Evolutionary conservation across 2,113 vertebrate species (phyloP), one percentile per base, ranked within the genome.

Genomic region (Alosa alosa): DNA sequence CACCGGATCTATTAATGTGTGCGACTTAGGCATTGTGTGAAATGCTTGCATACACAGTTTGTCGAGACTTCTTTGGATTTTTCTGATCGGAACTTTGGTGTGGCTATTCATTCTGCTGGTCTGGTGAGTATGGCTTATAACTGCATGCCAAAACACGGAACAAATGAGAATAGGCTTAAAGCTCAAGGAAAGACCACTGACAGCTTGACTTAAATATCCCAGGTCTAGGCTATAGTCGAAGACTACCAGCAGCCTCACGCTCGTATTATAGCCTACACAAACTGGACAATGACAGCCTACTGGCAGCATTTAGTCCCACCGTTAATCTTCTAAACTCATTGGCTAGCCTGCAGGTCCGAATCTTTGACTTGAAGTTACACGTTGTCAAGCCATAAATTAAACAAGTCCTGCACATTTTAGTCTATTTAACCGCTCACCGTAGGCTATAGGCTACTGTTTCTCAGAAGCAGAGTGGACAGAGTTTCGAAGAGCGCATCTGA

Each of bases 1-100:
- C 25, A 72, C 3, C n/a, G 64, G 64, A 72, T 31, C 31, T 31
- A 72, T 64, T 64, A 0, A 64, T 72, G 46, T 11, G 88, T 81
- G 86, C 82, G 84, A 88, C 68, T 81, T 44, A 13, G 2, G 10
- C 64, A 36, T 82, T 85, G 78, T 81, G 81, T 86, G 85, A 89
- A 57, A 94, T 94, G 91, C 36, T 81, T 44, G 81, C 75, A 31
- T 87, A 85, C 52, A 82, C 78, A 18, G 86, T 89, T 87, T 36
- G 17, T 57, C 86, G 49, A 85, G 82, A 87, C 78, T 82, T 72
- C 82, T 31, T 20, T 6, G 90, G 89, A 90, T 92, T 90, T 88
- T 85, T 90, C 86, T 90, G 91, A 93, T 91, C 84, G 85, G 87
- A 93, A 92, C 89, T 94, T 92, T 87, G 89, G 87, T 90, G 89